Evolutionary conservation across 2,888 invertebrate genomes (phyloP).

Genomic region (Subacronicta megacephala): DNA sequence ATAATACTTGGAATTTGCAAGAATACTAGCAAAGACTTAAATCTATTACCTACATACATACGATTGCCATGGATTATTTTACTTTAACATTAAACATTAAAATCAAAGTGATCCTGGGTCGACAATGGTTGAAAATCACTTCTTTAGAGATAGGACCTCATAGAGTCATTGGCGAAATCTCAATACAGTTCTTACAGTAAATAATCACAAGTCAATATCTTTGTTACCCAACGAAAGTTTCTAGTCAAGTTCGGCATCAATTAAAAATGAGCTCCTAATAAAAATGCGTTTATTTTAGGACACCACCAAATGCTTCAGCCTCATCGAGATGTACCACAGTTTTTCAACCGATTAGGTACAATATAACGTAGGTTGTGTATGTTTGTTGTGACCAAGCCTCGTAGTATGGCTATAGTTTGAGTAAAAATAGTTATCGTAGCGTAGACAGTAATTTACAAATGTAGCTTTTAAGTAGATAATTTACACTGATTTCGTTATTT

Average conservation of each 20-base stretch:
- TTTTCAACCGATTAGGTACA: conserved; percentile 48
- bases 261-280: conserved; percentile 10
- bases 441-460: conserved; percentile 4
- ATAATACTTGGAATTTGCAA: no score
- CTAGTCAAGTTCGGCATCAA: conserved; percentile 19
- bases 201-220: no score
- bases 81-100: no score
- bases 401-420: conserved; percentile 12
- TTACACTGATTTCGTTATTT: conserved; percentile 9
- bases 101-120: no score
- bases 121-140: no score
- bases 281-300: conserved; percentile 48
- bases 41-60: no score
- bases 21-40: no score
- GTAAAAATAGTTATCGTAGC: conserved; percentile 5
- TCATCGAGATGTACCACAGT: conserved; percentile 33
- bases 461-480: conserved; percentile 8
- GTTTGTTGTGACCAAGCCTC: conserved; percentile 5
- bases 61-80: no score
- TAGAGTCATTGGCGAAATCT: no score
- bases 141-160: no score
- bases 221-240: no score
- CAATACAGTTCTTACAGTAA: no score
- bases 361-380: conserved; percentile 20
- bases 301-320: conserved; percentile 26